Conservation (phyloP, 2,888 invertebrate species). For the Leucophora obtusa region DNA sequence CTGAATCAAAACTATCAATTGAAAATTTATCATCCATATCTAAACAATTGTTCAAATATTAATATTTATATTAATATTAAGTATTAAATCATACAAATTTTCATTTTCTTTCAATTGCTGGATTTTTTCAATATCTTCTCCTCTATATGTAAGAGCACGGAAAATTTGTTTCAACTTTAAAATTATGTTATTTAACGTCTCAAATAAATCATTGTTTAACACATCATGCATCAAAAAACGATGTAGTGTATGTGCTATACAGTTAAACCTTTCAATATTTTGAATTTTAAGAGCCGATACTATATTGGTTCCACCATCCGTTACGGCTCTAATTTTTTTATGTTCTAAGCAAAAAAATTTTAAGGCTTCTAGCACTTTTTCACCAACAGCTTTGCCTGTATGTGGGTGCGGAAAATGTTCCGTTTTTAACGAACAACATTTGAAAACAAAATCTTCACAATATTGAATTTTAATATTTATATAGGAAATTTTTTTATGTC, state of each 20-base stretch:
- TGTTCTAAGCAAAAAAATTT: too few species aligned
- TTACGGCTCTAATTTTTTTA: background rate
- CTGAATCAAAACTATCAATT: background rate
- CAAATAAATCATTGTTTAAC: background rate
- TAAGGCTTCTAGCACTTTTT: too few species aligned
- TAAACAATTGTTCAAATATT: background rate
- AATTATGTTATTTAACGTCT: too few species aligned
- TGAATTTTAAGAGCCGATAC: background rate
- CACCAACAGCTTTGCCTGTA: slow-evolving; percentile 1
- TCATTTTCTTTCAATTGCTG: background rate
- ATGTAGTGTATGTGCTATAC: background rate
- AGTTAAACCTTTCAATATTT: slow-evolving; percentile 4
- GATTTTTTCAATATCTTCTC: slow-evolving; percentile 5
- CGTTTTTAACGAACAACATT: background rate
- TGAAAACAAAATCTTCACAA: background rate
- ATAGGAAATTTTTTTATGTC: slow-evolving; percentile 5
- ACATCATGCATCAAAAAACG: slow-evolving; percentile 17
- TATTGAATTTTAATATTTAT: slow-evolving; percentile 16
- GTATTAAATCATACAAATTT: background rate
- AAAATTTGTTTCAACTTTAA: slow-evolving; percentile 12
- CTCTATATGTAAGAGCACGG: background rate
- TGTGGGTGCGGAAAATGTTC: slow-evolving; percentile 7
- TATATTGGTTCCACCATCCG: slow-evolving; percentile 11
- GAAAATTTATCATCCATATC: background rate
- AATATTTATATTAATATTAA: too few species aligned